Base-by-base conservation (phyloP, 2,797 vertebrate species). In the Pseudotriccus pelzelni region DNA sequence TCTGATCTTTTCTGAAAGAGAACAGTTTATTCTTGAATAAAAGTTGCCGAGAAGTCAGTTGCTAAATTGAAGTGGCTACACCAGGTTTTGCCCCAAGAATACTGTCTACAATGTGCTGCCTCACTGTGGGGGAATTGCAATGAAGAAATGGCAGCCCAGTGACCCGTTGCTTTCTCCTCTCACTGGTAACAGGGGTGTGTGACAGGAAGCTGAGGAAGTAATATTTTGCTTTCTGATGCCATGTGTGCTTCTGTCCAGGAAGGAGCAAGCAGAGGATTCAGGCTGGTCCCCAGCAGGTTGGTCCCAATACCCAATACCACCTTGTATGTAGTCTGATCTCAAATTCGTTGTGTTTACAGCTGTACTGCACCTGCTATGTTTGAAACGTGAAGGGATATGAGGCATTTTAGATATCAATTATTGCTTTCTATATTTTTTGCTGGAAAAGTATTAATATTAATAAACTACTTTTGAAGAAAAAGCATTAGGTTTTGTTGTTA, bases 151-250 rank as follows among this genome's bases (percentile, higher is more conserved):
- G 15, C 24, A 66, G 7, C 27, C 8, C 24, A 24, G 22, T 68
- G 47, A 72, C 34, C 14, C 0, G 0, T 34, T 27, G 12, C 22
- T 56, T 17, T 5, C 17, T 60, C 7, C 34, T 72, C 13, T 59
- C 23, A 3, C 22, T 60, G 9, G 17, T 34, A 46, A 30, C 7
- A 24, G 7, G 4, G 8, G 10, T 53, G 8, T n/a, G 32, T 28
- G 34, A 81, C 16, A 5, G 24, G 22, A 8, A 87, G 32, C 9
- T 0, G 0, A n/a, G 32, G 34, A 89, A 50, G 27, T 4, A 93
- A 2, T 23, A 46, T 43, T 79, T 84, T 56, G 6, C 18, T 73
- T 6, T 82, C 27, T 9, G 2, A 25, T 50, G 56, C 10, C 32
- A 12, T 44, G 21, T 76, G 32, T 41, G 10, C 32, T 79, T 63